Base-by-base conservation (phyloP, 2,113 vertebrate genomes). In the Tichodroma muraria region DNA sequence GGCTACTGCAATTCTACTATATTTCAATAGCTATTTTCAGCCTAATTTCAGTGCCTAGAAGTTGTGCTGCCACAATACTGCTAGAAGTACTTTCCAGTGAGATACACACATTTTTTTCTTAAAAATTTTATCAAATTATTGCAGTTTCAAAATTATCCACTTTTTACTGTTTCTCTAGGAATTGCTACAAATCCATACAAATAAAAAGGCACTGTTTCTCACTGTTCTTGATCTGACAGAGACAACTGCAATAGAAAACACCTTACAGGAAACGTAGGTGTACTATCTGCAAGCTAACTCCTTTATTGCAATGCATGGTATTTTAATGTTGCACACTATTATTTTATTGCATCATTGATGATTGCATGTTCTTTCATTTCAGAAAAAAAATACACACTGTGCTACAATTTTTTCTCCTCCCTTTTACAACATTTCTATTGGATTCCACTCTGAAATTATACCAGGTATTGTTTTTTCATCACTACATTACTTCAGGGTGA, bases 291-390 rank as follows among this genome's bases (percentile, higher is more conserved):
- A 85, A 47, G 64, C 21, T 59, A 93, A 54, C 16, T 80, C 63
- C 54, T 90, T 68, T 35, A 53, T 44, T 94, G 88, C 63, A 83
- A 61, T 53, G 49, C 22, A 19, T 13, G n/a, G 38, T 60, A 53
- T 35, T 94, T 88, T 85, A 82, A 77, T 3, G 2, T 28, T 73
- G 71, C 50, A 72, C 31, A 11, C 73, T 65, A 40, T 86, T 76
- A 89, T 92, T 81, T 92, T 56, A 65, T 94, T 95, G 63, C 93
- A 79, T 89, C 84, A 95, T 23, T 77, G 80, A 33, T 6, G 6
- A 61, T 38, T 60, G 73, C 2, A 2, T 57, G 21, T 80, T 54
- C 73, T 81, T 93, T 92, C 33, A 59, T 85, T 77, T 87, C 85
- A 91, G 61, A 1, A 69, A 69, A 90, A 88, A 80, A 85, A 89